A percentile compares a stretch with the other conserved stretches of the same genome.
These are phyloP conservation scores for Myotis pilosus DNA, from an alignment of 2,797 vertebrate species.

Conservation along the genomic window DNA sequence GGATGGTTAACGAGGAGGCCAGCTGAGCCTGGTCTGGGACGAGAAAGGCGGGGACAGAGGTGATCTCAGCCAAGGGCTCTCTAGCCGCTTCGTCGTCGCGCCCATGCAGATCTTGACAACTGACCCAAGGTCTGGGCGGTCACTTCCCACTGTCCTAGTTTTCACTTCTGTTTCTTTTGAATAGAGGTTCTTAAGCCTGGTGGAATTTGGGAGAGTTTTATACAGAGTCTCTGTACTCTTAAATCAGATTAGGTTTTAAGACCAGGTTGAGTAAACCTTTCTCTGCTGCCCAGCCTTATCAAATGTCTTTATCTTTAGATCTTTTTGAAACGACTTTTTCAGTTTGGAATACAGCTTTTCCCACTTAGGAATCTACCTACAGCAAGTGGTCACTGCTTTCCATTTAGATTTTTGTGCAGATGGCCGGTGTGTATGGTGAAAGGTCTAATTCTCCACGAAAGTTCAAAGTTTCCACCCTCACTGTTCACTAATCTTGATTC, in stretches of 20 bases:
- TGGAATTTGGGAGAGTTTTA: constrained; percentile 23
- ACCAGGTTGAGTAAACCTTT: not conserved
- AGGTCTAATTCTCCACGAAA: not conserved
- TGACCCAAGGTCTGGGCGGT: not conserved
- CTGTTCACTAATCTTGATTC: not conserved
- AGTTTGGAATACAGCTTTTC: not conserved
- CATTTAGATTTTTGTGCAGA: not conserved
- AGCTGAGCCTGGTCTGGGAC: not conserved
- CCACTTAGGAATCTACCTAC: not conserved
- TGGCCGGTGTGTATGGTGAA: not conserved
- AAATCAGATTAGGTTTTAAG: constrained; percentile 34
- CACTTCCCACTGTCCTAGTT: not conserved
- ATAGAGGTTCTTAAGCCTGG: not conserved
- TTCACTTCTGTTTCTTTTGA: constrained; percentile 12
- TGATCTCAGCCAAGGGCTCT: not conserved
- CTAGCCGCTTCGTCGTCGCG: not conserved
- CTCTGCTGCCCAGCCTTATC: not conserved
- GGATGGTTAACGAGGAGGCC: not conserved
- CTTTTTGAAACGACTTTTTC: constrained; percentile 21
- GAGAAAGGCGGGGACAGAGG: not conserved
- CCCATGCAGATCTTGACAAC: not conserved
- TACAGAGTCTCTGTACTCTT: not conserved
- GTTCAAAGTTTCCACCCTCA: not conserved
- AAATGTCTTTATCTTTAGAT: not conserved
- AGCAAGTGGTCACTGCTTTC: not conserved